Evolutionary conservation across 2,113 vertebrate genomes (phyloP), one percentile per base, ranked within the genome.

Genomic region (Chionomys nivalis): DNA sequence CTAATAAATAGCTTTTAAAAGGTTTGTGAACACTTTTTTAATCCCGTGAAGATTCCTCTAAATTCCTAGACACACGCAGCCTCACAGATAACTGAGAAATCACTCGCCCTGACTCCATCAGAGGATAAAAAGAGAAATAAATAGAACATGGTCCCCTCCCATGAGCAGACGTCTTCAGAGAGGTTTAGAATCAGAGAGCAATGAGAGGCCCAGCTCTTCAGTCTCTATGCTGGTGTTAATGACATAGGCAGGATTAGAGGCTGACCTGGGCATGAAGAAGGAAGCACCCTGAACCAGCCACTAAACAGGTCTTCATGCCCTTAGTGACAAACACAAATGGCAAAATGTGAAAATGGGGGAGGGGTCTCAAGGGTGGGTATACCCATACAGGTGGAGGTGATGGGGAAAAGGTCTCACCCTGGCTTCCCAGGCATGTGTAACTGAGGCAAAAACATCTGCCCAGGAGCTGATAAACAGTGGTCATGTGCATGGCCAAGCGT

Each of bases 301-400:
- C 7, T 75, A 70, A 77, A 89, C n/a, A 23, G 36, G 92, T 89
- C 77, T 36, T 21, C 17, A 33, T 6, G n/a, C 6, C 1, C 33
- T 82, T 10, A 89, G 58, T 87, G 42, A 76, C 55, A 92, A 96
- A 95, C 31, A 16, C 72, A 44, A 89, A 90, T 73, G 49, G 90
- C 44, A 91, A 92, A 85, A 81, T 33, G 11, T 70, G 47, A 78
- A 44, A n/a, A 39, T 72, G 26, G 42, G 26, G 61, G 31, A 87
- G 49, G 49, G 23, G 1, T 23, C 49, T 42, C 8, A 72, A 55
- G n/a, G 24, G 14, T 39, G 23, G 36, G 12, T 7, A 3, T 39
- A 21, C 44, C 44, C 26, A n/a, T 5, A 4, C 5, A 61, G 8
- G 36, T 47, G 66, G 23, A 36, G 21, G 28, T 14, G 23, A 65